A percentile compares a stretch with the other conserved stretches of the same genome.
Evolutionary conservation across 2,888 invertebrate species (phyloP).

Genomic region (Cotesia congregata): DNA sequence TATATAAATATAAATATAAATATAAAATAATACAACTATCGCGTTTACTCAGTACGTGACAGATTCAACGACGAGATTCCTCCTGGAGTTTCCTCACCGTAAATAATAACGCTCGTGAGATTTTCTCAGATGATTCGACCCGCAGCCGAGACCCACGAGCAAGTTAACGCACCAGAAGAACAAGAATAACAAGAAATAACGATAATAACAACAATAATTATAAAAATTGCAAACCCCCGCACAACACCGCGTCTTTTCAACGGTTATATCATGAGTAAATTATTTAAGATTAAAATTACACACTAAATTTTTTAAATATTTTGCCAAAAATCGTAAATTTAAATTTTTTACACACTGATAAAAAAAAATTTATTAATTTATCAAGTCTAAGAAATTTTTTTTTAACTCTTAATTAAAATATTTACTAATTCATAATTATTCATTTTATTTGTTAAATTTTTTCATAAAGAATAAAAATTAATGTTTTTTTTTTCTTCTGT

Average conservation of each 20-base stretch:
- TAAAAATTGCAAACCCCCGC: background rate
- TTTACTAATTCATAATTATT: too few species aligned
- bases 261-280: background rate
- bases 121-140: conserved; percentile 51
- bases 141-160: conserved; percentile 39
- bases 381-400: background rate
- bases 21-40: conserved; percentile 34
- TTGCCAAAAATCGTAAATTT: background rate
- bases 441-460: too few species aligned
- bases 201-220: background rate
- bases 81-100: conserved; percentile 44
- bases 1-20: background rate
- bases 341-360: conserved; percentile 13
- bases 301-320: background rate
- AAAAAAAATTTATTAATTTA: background rate
- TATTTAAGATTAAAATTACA: background rate
- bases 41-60: conserved; percentile 46
- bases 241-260: background rate
- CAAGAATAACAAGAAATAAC: conserved; percentile 21
- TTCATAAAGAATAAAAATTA: too few species aligned
- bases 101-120: conserved; percentile 49
- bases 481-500: too few species aligned
- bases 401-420: too few species aligned
- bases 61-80: conserved; percentile 49
- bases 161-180: conserved; percentile 33